phyloP scores from a whole-genome alignment of 2,113 vertebrate genomes.

The Oncorhynchus masou region DNA sequence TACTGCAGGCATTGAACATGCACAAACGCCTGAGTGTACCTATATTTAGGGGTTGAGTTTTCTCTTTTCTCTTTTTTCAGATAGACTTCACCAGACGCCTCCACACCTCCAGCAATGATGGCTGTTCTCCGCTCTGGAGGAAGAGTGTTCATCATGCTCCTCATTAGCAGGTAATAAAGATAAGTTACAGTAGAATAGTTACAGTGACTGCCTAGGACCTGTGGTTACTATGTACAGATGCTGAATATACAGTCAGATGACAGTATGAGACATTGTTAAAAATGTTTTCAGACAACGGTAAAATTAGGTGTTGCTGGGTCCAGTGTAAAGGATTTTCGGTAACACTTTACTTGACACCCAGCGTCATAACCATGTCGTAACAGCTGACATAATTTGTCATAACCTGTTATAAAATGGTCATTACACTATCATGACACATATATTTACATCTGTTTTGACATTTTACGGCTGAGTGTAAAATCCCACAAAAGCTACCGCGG shows the following conservation, averaged over 20 bases:
- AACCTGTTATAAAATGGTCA: too few relatives aligned
- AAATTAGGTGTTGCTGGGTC: too few relatives aligned
- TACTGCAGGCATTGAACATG: not conserved
- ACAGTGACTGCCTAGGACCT: not conserved
- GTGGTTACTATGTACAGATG: not conserved
- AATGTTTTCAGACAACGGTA: too few relatives aligned
- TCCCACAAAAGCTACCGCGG: too few relatives aligned
- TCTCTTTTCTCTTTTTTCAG: constrained; percentile 26
- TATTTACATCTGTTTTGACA: too few relatives aligned
- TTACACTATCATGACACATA: too few relatives aligned
- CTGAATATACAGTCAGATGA: not conserved
- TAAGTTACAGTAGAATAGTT: not conserved
- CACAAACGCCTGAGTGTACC: not conserved
- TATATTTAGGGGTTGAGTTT: not conserved
- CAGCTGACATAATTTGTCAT: too few relatives aligned
- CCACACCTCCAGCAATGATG: constrained; percentile 27
- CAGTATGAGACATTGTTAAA: too few relatives aligned
- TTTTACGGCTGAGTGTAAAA: too few relatives aligned
- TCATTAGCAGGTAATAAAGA: constrained; percentile 45
- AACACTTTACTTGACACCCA: too few relatives aligned
- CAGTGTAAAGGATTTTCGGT: too few relatives aligned
- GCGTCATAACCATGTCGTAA: too few relatives aligned
- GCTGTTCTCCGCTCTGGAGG: constrained; percentile 21
- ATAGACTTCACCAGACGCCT: constrained; percentile 27
- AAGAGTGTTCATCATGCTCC: constrained; percentile 26